Evolutionary conservation across 1,140 invertebrate species (phyloP), one percentile per base, ranked within the genome.

Genomic region (Chionoecetes opilio): DNA sequence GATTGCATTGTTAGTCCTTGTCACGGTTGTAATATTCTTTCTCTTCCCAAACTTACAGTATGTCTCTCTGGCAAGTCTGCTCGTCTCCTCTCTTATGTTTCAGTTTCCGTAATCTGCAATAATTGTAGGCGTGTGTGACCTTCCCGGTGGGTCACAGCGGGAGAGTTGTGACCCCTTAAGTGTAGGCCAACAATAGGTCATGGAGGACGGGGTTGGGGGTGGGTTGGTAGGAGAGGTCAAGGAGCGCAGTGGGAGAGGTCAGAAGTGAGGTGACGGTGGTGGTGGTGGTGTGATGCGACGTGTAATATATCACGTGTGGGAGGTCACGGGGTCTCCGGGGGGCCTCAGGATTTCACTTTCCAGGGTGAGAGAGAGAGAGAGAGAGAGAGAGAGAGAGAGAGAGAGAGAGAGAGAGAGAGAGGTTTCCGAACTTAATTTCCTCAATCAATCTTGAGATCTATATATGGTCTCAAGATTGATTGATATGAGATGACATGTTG

Each of bases 351-450:
- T 75, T 75, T 75, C 63, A 75, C 63, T 75, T 75, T 75, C 63
- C 63, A 75, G 11, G 63, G 63, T 75, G 63, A 75, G 11, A 75
- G 11, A n/a, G 63, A 75, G 63, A 75, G 63, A 75, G 5, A 75
- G 63, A 75, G 63, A 75, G 63, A 75, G 63, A 75, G 63, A n/a
- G 63, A n/a, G 63, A n/a, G 63, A 75, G 63, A 75, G 63, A 75
- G 53, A 63, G 53, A 63, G 53, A 63, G 53, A 63, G 53, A 63
- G 53, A 63, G 53, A 63, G 53, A 63, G 53, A 63, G 41, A 46
- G 41, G 14, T n/a, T n/a, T n/a, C n/a, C n/a, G n/a, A n/a, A n/a
- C n/a, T n/a, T n/a, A n/a, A n/a, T n/a, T n/a, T n/a, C n/a, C n/a
- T n/a, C n/a, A n/a, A n/a, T n/a, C n/a, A n/a, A n/a, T n/a, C n/a